Evolutionary conservation across 2,888 invertebrate species (phyloP).

Genomic region (Acleris laterana): DNA sequence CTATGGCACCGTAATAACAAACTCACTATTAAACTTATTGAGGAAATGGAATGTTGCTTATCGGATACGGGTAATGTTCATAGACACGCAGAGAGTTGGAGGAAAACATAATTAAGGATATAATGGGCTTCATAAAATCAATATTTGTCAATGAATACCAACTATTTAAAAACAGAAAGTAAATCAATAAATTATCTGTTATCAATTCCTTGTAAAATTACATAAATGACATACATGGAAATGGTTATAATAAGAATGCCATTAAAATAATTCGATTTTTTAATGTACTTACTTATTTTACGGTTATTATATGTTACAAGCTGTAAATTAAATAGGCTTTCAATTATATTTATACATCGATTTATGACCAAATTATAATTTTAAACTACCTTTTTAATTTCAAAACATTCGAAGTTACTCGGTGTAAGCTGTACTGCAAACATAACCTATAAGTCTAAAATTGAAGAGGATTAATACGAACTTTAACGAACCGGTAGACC

Average conservation of each 20-base stretch:
- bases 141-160: too few species aligned
- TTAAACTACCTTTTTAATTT: neutral
- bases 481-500: too few species aligned
- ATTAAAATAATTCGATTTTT: too few species aligned
- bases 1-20: conserved; percentile 57
- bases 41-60: conserved; percentile 33
- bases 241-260: too few species aligned
- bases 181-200: too few species aligned
- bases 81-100: conserved; percentile 6
- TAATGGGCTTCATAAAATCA: conserved; percentile 1
- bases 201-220: too few species aligned
- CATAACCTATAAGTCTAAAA: conserved; percentile 6
- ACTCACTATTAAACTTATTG: conserved; percentile 43
- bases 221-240: too few species aligned
- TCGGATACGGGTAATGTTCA: neutral
- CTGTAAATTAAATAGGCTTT: neutral
- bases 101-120: conserved; percentile 29
- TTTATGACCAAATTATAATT: too few species aligned
- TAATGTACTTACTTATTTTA: neutral
- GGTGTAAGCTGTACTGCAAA: neutral
- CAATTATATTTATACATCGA: neutral
- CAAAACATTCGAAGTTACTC: neutral
- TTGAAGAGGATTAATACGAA: conserved; percentile 16
- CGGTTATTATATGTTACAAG: neutral
- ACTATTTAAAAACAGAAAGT: too few species aligned